Base-by-base conservation (phyloP, 2,797 vertebrate species). In the Trichosurus vulpecula region DNA sequence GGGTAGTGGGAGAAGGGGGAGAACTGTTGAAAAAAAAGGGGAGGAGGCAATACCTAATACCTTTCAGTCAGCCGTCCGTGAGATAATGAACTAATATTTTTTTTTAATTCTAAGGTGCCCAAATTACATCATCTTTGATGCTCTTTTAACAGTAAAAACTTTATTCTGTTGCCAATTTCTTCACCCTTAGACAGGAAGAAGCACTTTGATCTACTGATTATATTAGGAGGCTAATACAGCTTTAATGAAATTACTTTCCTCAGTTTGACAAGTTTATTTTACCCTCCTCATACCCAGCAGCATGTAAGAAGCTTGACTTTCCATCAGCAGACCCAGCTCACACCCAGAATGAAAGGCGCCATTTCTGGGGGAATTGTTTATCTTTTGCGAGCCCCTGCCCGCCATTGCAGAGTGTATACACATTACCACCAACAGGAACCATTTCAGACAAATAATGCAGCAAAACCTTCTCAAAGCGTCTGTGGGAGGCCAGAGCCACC, bases 161-260 rank as follows among this genome's bases (percentile, higher is more conserved):
- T 92, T 91, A 29, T 95, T 96, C 94, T 94, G 52, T 31, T 95
- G 90, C 94, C 96, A 93, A 22, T 1, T 11, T 31, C 94, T 55
- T 91, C 58, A 35, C 47, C 29, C 52, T 94, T 52, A 5, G 92
- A 93, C 51, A 52, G 89, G 94, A 93, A 91, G 93, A 90, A n/a
- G 61, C 27, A 51, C 96, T 97, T 97, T 97, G 97, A 97, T 97
- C 74, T 95, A 5, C 10, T 12, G n/a, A 61, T 52, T 30, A 29
- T 96, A 52, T 93, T 92, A 93, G 94, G 55, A 2, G 0, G 92
- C 91, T 92, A 91, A 54, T 9, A 27, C 41, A 66, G 54, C 91
- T n/a, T 91, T 10, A 1, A 66, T 41, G 25, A 54, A 87, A 90
- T 35, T 58, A 92, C 92, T 91, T 54, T 57, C 57, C 22, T 92